phyloP scores from a whole-genome alignment of 2,888 invertebrate species.

The Tinea semifulvella region DNA sequence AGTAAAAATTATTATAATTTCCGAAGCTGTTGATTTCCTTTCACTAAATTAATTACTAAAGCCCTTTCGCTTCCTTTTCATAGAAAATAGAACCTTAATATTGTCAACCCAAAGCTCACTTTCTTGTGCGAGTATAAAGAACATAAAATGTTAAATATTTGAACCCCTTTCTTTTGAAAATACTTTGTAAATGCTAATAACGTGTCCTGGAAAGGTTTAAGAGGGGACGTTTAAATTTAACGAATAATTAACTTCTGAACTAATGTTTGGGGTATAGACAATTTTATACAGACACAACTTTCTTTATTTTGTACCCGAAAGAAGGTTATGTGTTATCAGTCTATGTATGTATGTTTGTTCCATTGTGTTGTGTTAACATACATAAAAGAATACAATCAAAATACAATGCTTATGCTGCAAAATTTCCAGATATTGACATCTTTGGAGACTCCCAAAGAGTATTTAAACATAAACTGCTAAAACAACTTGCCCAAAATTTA shows the following conservation, averaged over 20 bases:
- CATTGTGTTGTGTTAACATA: too few relatives aligned
- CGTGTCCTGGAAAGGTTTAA: constrained; percentile 29
- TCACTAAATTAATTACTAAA: constrained; percentile 55
- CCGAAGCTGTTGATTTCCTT: constrained; percentile 51
- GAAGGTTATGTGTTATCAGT: too few relatives aligned
- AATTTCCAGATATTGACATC: too few relatives aligned
- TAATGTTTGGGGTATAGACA: not conserved
- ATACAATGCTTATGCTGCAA: too few relatives aligned
- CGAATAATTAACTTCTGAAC: constrained; percentile 49
- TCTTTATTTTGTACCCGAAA: too few relatives aligned
- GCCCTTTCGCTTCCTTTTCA: constrained; percentile 19
- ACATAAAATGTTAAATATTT: constrained; percentile 46
- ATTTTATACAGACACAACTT: not conserved
- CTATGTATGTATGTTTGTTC: too few relatives aligned
- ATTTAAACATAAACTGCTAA: too few relatives aligned
- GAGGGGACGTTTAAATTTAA: constrained; percentile 48
- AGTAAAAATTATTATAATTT: constrained; percentile 12
- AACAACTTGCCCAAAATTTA: too few relatives aligned
- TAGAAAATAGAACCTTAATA: constrained; percentile 5
- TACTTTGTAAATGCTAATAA: constrained; percentile 61
- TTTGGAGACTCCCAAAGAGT: too few relatives aligned
- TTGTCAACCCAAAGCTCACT: not conserved
- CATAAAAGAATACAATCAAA: too few relatives aligned
- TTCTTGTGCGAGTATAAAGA: not conserved
- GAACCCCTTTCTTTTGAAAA: constrained; percentile 52